Conservation (phyloP, 2,888 invertebrate species). For the Abrostola triplasia region DNA sequence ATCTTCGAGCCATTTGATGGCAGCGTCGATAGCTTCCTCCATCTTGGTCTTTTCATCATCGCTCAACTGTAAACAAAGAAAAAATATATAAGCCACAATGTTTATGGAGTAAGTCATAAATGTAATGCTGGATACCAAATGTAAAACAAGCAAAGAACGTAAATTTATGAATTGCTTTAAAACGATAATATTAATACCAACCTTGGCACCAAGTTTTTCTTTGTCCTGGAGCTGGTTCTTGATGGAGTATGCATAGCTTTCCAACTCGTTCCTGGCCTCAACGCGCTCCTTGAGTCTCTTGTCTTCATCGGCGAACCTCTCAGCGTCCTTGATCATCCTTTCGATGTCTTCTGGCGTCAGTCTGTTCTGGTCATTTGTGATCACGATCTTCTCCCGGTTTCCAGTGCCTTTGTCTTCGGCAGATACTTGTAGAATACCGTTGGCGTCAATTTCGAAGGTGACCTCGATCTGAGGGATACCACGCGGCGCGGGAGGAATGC, state of each 20-base stretch:
- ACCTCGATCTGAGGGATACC: conserved; percentile 98
- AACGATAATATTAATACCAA: conserved; percentile 40
- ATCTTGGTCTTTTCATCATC: conserved; percentile 98
- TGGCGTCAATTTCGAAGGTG: conserved; percentile 97
- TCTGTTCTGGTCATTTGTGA: conserved; percentile 99
- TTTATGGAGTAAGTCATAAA: neutral
- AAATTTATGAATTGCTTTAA: neutral
- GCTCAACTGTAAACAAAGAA: conserved; percentile 80
- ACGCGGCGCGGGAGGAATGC: conserved; percentile 97
- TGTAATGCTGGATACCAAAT: neutral
- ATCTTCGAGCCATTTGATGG: conserved; percentile 99
- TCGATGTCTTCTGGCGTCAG: conserved; percentile 99
- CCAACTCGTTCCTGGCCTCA: conserved; percentile 98
- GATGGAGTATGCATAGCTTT: conserved; percentile 98
- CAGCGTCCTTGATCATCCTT: conserved; percentile 99
- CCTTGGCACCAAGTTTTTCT: conserved; percentile 98
- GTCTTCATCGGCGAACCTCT: conserved; percentile 99
- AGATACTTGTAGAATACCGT: conserved; percentile 97
- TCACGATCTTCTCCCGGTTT: conserved; percentile 99
- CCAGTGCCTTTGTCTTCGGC: conserved; percentile 99
- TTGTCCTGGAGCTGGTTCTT: conserved; percentile 99
- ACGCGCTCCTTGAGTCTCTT: conserved; percentile 98
- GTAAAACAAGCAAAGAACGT: no score
- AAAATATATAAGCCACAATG: conserved; percentile 2
- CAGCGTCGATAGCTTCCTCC: conserved; percentile 98